phyloP scores from a whole-genome alignment of 2,888 invertebrate species.

The Linnaemya tessellans region DNA sequence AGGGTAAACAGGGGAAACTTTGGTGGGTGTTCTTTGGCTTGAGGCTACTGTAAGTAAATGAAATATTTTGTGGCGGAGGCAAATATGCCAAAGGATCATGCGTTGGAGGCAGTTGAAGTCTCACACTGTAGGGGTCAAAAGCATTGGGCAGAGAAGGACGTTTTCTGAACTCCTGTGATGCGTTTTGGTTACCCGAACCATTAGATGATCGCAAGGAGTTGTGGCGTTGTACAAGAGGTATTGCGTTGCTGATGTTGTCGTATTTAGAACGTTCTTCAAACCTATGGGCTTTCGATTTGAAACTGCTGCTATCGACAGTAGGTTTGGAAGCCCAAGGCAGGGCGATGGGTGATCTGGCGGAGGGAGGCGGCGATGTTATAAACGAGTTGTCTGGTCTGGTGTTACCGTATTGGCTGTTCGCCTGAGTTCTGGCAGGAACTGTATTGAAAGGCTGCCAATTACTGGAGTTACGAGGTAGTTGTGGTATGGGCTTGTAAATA shows the following conservation, averaged over 20 bases:
- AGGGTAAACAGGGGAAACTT: slow-evolving; percentile 84
- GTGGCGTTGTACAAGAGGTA: slow-evolving; percentile 77
- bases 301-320: slow-evolving; percentile 84
- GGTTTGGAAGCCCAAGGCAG: slow-evolving; percentile 84
- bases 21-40: slow-evolving; percentile 74
- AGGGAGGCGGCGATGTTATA: slow-evolving; percentile 77
- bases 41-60: slow-evolving; percentile 78
- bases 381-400: slow-evolving; percentile 63
- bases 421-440: slow-evolving; percentile 58
- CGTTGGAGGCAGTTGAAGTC: slow-evolving; percentile 64
- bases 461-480: slow-evolving; percentile 72
- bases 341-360: slow-evolving; percentile 79
- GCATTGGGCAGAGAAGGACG: slow-evolving; percentile 82
- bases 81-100: slow-evolving; percentile 58
- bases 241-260: slow-evolving; percentile 73
- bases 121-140: slow-evolving; percentile 76
- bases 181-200: slow-evolving; percentile 67
- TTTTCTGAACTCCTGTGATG: slow-evolving; percentile 78
- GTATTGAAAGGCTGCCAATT: slow-evolving; percentile 74
- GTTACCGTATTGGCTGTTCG: slow-evolving; percentile 65
- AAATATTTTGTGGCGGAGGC: slow-evolving; percentile 79
- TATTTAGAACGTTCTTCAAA: slow-evolving; percentile 84
- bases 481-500: slow-evolving; percentile 79
- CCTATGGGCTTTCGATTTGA: slow-evolving; percentile 85
- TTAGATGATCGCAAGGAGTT: slow-evolving; percentile 78